A percentile compares a stretch with the other conserved stretches of the same genome.
Conservation (phyloP, 1,140 invertebrate genomes). For the Drosophila watanabei region DNA sequence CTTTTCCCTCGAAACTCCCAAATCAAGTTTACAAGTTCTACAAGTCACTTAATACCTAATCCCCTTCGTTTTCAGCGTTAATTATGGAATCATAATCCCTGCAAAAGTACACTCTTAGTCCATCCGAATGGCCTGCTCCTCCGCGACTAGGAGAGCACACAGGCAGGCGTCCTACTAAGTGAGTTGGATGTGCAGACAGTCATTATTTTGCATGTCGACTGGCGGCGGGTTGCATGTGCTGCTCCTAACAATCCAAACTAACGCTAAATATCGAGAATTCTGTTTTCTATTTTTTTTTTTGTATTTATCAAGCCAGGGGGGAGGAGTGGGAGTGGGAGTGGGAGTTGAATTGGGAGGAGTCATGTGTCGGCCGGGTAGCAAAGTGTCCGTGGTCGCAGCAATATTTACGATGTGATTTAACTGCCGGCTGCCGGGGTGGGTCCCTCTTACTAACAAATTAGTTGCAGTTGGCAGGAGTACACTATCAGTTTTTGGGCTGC, state of each 20-base stretch:
- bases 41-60: background rate
- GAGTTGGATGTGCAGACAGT: slow-evolving; percentile 15
- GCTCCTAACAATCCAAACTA: slow-evolving; percentile 38
- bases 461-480: slow-evolving; percentile 54
- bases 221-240: slow-evolving; percentile 4
- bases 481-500: slow-evolving; percentile 68
- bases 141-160: background rate
- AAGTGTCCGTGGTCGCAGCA: slow-evolving; percentile 27
- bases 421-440: slow-evolving; percentile 12
- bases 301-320: background rate
- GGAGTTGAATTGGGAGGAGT: background rate
- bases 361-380: slow-evolving; percentile 1
- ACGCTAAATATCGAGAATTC: slow-evolving; percentile 35
- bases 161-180: slow-evolving; percentile 8
- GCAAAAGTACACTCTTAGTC: background rate
- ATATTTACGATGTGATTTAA: slow-evolving; percentile 50
- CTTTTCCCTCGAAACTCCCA: background rate
- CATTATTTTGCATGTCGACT: slow-evolving; percentile 27
- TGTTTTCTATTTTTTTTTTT: background rate
- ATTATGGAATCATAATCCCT: background rate
- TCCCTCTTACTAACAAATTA: slow-evolving; percentile 59
- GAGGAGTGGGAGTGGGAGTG: background rate
- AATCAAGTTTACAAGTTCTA: background rate
- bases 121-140: background rate
- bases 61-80: background rate